Conservation (phyloP, 2,113 vertebrate genomes). For the Vidua chalybeata region DNA sequence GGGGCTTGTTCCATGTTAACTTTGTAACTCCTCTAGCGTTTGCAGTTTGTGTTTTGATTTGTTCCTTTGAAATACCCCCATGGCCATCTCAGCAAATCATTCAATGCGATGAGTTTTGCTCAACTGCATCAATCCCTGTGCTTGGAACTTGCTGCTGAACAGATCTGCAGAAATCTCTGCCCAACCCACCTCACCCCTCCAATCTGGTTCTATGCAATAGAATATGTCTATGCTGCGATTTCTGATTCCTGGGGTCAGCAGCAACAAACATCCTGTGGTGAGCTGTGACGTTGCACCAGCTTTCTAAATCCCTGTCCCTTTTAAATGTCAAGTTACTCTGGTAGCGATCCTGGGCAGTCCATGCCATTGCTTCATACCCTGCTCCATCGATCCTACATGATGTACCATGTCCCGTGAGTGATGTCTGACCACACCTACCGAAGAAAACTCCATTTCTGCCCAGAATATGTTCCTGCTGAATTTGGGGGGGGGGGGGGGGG, state of each 20-base stretch:
- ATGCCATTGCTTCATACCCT: not conserved
- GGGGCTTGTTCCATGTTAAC: not conserved
- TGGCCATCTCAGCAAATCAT: not conserved
- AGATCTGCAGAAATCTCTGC: not conserved
- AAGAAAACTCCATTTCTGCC: not conserved
- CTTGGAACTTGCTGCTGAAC: not conserved
- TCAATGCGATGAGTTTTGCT: not conserved
- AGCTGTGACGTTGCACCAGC: not conserved
- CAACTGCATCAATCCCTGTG: not conserved
- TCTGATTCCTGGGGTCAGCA: not conserved
- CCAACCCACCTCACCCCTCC: accelerated
- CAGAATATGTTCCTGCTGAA: not conserved
- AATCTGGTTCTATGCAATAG: not conserved
- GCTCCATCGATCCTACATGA: accelerated
- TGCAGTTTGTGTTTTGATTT: not conserved
- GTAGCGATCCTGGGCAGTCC: accelerated
- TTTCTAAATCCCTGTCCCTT: not conserved
- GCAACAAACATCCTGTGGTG: no score
- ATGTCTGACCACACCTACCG: not conserved
- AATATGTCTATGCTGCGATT: not conserved
- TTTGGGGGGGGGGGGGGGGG: no score
- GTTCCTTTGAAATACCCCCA: not conserved
- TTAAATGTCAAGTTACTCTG: not conserved
- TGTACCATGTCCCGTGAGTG: accelerated
- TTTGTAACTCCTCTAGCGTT: not conserved